These are phyloP conservation scores for Aphelenchoides bicaudatus DNA, from an alignment of 2,888 invertebrate species.

Conservation along the genomic window DNA sequence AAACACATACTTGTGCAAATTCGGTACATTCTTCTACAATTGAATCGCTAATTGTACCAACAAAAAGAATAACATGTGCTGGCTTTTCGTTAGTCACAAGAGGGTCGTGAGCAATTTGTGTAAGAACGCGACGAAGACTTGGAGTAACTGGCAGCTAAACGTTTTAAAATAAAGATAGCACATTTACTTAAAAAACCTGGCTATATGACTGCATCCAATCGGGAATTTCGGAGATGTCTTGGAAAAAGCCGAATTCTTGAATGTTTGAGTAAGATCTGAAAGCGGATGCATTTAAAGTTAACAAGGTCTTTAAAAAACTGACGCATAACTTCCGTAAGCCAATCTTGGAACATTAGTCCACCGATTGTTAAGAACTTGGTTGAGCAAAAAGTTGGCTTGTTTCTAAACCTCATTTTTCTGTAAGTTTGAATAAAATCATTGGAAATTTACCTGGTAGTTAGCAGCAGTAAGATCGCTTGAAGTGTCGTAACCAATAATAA, in stretches of 20 bases:
- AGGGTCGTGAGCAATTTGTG: neutral
- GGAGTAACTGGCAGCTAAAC: neutral
- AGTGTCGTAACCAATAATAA: constrained; percentile 13
- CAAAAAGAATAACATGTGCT: constrained; percentile 7
- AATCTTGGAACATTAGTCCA: neutral
- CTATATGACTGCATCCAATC: too few relatives aligned
- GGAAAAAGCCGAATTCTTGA: too few relatives aligned
- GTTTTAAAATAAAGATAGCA: too few relatives aligned
- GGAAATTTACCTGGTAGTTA: constrained; percentile 14
- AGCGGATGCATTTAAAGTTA: too few relatives aligned
- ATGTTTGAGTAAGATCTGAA: too few relatives aligned
- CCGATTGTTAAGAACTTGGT: neutral
- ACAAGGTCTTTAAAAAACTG: too few relatives aligned
- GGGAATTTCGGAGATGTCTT: too few relatives aligned
- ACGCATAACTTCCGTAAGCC: too few relatives aligned
- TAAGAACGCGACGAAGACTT: neutral
- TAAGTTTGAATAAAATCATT: neutral
- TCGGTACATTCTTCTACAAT: neutral
- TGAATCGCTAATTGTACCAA: neutral
- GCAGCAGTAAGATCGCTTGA: constrained; percentile 6
- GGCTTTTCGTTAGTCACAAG: neutral
- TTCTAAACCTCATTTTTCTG: constrained; percentile 5
- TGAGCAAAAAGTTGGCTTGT: neutral
- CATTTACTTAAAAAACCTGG: too few relatives aligned
- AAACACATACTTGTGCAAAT: too few relatives aligned